Conservation (phyloP, 2,888 invertebrate species). For the Orchesellides sinensis region DNA sequence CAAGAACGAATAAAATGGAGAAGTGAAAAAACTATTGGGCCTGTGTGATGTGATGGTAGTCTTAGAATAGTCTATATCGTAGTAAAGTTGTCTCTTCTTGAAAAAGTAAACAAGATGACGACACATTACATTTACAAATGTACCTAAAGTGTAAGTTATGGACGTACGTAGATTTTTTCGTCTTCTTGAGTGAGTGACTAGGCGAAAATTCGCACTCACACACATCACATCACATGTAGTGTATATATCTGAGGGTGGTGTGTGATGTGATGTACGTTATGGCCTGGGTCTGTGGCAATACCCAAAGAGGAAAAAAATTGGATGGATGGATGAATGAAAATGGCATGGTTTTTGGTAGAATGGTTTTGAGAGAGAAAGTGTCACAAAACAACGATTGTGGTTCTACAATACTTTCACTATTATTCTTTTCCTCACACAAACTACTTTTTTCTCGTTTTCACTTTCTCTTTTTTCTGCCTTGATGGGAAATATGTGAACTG, state of each 20-base stretch:
- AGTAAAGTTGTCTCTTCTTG: slow-evolving; percentile 43
- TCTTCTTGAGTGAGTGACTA: slow-evolving; percentile 40
- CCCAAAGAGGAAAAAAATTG: slow-evolving; percentile 22
- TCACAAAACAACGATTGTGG: slow-evolving; percentile 50
- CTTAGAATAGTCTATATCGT: not conserved
- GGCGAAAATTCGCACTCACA: not conserved
- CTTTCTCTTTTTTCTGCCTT: not conserved
- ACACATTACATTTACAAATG: slow-evolving; percentile 53
- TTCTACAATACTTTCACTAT: slow-evolving; percentile 43
- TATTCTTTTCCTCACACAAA: not conserved
- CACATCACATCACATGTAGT: not conserved
- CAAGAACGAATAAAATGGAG: not conserved
- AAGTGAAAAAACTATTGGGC: not conserved
- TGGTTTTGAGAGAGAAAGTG: slow-evolving; percentile 40
- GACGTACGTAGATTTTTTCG: slow-evolving; percentile 27
- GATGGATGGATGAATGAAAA: slow-evolving; percentile 33
- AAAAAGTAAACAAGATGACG: slow-evolving; percentile 58
- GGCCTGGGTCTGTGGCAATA: not conserved
- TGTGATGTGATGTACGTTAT: not conserved
- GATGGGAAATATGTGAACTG: not conserved
- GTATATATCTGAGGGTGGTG: not conserved
- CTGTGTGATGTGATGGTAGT: too few relatives aligned
- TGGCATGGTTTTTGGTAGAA: slow-evolving; percentile 29
- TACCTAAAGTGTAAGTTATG: slow-evolving; percentile 6
- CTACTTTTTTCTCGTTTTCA: not conserved